Base-by-base conservation (phyloP, 2,113 vertebrate species). In the Heterochromis multidens region DNA sequence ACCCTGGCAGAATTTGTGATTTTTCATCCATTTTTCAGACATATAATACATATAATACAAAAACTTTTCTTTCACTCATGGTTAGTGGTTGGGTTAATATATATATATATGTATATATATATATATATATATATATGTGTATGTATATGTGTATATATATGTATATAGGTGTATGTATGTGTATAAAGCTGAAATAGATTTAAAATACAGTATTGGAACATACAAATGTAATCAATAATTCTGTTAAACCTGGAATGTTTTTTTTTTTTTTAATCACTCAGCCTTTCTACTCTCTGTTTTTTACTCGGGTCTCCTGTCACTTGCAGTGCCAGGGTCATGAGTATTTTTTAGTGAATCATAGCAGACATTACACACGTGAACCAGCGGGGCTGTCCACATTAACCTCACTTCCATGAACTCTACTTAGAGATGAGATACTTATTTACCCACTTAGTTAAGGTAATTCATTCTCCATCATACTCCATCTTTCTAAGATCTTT, bases 341-440 rank as follows among this genome's bases (percentile, higher is more conserved):
- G 87, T 70, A 46, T 70, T 37, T 88, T 59, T 65, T 33, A 82
- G 35, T 81, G 78, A 89, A 60, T 89, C 88, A 82, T 67, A 77
- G 65, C 74, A 88, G 84, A 80, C 84, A 89, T 65, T 85, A 90
- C 70, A 86, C 82, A 87, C 58, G 63, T 90, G 81, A 85, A 57
- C 40, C 72, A 79, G 43, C 1, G 46, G 23, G 29, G 5, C 56
- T 3, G 13, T 43, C 35, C 74, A 52, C 29, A 2, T 6, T 62
- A 49, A 25, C 80, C 67, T 79, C 54, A 27, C 54, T 88, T 93
- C 79, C 91, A 86, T 67, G 74, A 60, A 33, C 40, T 33, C 92
- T 80, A 19, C 65, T 56, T 25, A 4, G 3, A 61, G 54, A 78
- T 59, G 56, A 87, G 31, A 58, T 63, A 70, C 8, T 6, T 62